phyloP scores from a whole-genome alignment of 2,888 invertebrate genomes.

The Hydraecia micacea region DNA sequence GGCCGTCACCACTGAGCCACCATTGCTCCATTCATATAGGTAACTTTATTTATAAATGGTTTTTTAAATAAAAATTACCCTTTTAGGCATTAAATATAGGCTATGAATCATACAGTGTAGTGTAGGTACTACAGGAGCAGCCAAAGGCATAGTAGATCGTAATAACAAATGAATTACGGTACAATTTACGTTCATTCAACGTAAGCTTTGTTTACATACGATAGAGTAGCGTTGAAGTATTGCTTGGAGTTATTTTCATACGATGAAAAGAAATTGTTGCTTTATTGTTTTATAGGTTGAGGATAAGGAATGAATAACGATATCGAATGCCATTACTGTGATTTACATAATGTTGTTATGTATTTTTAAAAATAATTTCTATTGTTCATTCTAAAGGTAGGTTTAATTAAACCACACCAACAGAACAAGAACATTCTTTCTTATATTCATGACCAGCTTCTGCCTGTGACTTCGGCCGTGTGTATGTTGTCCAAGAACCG shows the following conservation, averaged over 20 bases:
- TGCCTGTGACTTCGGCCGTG: too few species aligned
- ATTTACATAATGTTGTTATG: slow-evolving; percentile 16
- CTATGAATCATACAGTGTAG: slow-evolving; percentile 10
- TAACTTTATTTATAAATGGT: neutral
- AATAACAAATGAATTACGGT: slow-evolving; percentile 39
- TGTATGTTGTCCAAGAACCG: too few species aligned
- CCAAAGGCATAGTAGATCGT: slow-evolving; percentile 20
- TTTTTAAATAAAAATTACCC: neutral
- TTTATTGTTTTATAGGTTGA: slow-evolving; percentile 43
- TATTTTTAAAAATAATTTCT: slow-evolving; percentile 8
- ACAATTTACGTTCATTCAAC: slow-evolving; percentile 52
- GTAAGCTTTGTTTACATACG: slow-evolving; percentile 35
- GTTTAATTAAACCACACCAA: neutral
- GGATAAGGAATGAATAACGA: slow-evolving; percentile 26
- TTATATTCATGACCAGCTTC: too few species aligned
- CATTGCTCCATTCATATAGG: neutral
- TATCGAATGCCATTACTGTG: slow-evolving; percentile 12
- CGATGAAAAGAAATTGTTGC: slow-evolving; percentile 29
- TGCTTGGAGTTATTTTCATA: slow-evolving; percentile 10
- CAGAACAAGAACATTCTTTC: neutral
- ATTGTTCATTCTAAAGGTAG: slow-evolving; percentile 6
- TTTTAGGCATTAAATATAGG: slow-evolving; percentile 4
- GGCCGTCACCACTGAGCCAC: neutral
- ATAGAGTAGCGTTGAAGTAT: slow-evolving; percentile 21
- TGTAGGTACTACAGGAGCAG: neutral